Base-by-base conservation (phyloP, 2,888 invertebrate species). In the Sialis lutaria region DNA sequence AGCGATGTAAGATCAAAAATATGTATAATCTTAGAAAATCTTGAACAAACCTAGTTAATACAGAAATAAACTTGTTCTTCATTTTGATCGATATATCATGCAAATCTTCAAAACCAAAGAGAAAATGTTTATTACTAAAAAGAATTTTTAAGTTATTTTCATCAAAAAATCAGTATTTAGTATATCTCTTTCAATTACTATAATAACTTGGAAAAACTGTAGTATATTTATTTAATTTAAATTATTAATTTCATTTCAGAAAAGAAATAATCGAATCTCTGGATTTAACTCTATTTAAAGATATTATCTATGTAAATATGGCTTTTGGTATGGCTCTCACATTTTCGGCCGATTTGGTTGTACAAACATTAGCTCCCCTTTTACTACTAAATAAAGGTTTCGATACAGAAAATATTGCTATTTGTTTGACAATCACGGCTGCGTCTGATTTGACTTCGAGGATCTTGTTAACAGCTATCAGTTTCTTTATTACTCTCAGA, bases 361-460 rank as follows among this genome's bases (percentile, higher is more conserved):
- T 85, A 58, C 73, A 78, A 53, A 76, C 79, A 1, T 57, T 85
- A 45, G 72, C 83, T 50, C 83, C 85, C 1, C 56, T 82, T 54
- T 64, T 79, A 50, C 64, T 81, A 49, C 69, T 69, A 47, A 71
- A 74, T 2, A 64, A 69, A 47, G 74, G 73, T 50, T 78, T 73
- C 56, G 62, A 65, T 6, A 65, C 70, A 58, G 65, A 68, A 53
- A 72, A 81, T 54, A 73, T 78, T 0, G 81, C 85, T 0, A 65
- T 73, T 2, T 74, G 82, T 48, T 75, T 85, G 45, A 81, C 82
- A 52, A 71, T 79, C 3, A 77, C 77, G 0, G 82, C 83, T 0
- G 64, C 75, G 9, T 74, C 80, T 0, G 85, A 85, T 63, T 66
- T 85, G 12, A 50, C 69, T 1, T 79, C 81, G 1, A 71, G 82